A percentile compares a stretch with the other conserved stretches of the same genome.
These are phyloP conservation scores for Peromyscus melanophrys DNA, from an alignment of 2,797 vertebrate genomes.

Conservation along the genomic window DNA sequence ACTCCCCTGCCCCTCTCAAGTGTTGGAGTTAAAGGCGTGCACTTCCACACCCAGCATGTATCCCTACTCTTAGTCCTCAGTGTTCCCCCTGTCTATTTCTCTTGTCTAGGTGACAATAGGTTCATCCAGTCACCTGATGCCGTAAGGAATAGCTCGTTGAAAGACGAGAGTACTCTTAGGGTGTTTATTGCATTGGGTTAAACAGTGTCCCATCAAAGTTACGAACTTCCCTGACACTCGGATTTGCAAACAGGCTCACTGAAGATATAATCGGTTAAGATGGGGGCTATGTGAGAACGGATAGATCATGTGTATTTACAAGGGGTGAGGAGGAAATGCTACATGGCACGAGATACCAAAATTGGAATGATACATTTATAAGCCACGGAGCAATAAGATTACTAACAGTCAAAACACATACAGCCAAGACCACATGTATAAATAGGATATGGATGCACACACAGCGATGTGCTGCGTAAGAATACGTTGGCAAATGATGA, in stretches of 20 bases:
- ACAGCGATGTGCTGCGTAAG: too few species aligned
- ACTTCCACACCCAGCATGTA: neutral
- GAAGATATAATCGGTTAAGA: neutral
- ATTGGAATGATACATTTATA: neutral
- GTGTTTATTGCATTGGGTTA: neutral
- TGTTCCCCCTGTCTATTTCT: neutral
- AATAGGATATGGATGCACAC: neutral
- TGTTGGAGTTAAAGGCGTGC: neutral
- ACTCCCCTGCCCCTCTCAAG: neutral
- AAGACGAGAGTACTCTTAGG: neutral
- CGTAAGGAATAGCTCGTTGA: neutral
- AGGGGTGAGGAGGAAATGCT: neutral
- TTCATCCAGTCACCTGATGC: neutral
- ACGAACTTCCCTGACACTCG: neutral
- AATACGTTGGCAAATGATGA: neutral
- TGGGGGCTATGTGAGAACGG: neutral
- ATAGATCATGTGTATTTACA: neutral
- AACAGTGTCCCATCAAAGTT: neutral
- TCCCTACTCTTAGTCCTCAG: neutral
- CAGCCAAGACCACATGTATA: neutral
- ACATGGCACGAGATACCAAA: neutral
- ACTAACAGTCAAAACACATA: neutral
- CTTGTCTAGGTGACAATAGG: slow-evolving; percentile 1
- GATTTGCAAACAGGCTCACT: slow-evolving; percentile 28
- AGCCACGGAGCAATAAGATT: neutral